Evolutionary conservation across 2,797 vertebrate genomes (phyloP).

Genomic region (Pristis pectinata): DNA sequence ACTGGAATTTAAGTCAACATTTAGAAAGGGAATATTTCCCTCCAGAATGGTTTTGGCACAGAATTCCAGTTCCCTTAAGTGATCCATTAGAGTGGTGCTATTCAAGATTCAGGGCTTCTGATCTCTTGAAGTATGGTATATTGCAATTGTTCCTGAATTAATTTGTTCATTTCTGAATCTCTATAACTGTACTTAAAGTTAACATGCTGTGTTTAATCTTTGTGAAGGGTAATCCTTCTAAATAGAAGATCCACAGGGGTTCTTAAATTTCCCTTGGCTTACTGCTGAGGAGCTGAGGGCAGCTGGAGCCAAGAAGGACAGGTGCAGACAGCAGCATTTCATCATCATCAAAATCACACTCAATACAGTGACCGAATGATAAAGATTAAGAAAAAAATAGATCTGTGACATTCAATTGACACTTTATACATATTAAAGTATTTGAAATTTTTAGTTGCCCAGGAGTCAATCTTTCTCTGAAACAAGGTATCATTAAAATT

Average conservation of each 20-base stretch:
- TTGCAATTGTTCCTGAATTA: slow-evolving; percentile 28
- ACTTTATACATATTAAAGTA: too few species aligned
- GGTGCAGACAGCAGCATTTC: slow-evolving; percentile 26
- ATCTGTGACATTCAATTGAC: not conserved
- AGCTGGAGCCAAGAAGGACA: slow-evolving; percentile 26
- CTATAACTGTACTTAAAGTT: slow-evolving; percentile 29
- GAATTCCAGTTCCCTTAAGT: not conserved
- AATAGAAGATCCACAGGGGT: slow-evolving; percentile 35
- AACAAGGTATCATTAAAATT: not conserved
- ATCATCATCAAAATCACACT: not conserved
- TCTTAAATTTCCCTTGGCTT: slow-evolving; percentile 3
- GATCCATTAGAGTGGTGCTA: not conserved
- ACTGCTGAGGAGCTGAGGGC: slow-evolving; percentile 11
- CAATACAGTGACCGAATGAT: not conserved
- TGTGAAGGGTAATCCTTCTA: slow-evolving; percentile 22
- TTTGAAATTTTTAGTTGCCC: not conserved
- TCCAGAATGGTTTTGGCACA: too few species aligned
- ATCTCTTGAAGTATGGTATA: slow-evolving; percentile 14
- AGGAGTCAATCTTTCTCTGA: not conserved
- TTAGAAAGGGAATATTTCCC: too few species aligned
- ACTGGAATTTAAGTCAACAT: not conserved
- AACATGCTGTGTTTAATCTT: slow-evolving; percentile 33
- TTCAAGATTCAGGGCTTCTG: not conserved
- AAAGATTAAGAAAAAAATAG: not conserved
- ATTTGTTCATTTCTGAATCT: not conserved